phyloP scores from a whole-genome alignment of 2,888 invertebrate species.

The Syrista parreyssii region DNA sequence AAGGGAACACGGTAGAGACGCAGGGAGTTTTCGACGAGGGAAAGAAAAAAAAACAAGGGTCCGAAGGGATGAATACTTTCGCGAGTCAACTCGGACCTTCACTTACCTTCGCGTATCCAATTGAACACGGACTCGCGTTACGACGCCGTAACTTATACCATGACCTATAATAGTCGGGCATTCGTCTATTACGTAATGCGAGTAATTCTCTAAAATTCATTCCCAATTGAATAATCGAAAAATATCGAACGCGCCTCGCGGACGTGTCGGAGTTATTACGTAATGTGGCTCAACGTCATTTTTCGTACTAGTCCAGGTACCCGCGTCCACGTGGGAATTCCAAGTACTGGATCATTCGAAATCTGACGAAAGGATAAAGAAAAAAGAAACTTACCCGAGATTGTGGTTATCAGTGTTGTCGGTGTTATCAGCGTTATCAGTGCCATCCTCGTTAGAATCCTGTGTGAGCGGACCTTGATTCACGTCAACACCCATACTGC shows the following conservation, averaged over 20 bases:
- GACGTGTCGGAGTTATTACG: neutral
- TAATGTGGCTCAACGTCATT: neutral
- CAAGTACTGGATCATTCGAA: neutral
- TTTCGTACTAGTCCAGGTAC: neutral
- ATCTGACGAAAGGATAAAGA: neutral
- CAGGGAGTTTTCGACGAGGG: neutral
- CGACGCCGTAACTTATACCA: neutral
- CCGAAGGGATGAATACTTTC: neutral
- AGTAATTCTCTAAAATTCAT: neutral
- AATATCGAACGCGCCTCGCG: neutral
- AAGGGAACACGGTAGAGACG: neutral
- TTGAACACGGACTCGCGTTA: neutral
- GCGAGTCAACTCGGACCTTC: neutral
- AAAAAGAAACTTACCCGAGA: conserved; percentile 70
- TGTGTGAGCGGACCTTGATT: conserved; percentile 71
- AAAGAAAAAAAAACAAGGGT: neutral
- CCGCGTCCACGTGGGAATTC: neutral
- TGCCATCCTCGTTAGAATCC: conserved; percentile 60
- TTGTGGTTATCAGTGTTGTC: conserved; percentile 67
- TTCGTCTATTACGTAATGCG: neutral
- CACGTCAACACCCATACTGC: conserved; percentile 79
- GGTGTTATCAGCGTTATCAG: conserved; percentile 63
- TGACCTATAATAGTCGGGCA: neutral
- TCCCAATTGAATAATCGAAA: neutral
- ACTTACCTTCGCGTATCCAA: neutral